Evolutionary conservation across 2,113 vertebrate genomes (phyloP).

Genomic region (Takifugu flavidus): DNA sequence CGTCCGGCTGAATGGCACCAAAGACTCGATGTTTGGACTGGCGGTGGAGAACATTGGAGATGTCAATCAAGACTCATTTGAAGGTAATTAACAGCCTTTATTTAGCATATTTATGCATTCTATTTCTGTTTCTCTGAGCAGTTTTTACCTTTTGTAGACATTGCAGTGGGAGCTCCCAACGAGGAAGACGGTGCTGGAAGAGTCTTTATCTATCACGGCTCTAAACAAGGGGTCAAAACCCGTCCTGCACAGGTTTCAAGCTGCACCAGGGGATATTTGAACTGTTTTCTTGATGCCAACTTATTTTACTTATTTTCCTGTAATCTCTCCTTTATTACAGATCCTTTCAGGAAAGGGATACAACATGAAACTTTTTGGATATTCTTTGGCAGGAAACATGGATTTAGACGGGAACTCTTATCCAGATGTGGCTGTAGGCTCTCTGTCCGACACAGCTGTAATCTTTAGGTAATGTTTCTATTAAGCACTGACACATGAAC

Average conservation of each 20-base stretch:
- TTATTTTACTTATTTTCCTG: background rate
- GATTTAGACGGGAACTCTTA: conserved; percentile 92
- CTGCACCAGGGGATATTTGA: too few relatives aligned
- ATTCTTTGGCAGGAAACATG: conserved; percentile 94
- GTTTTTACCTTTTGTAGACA: conserved; percentile 75
- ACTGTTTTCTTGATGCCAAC: background rate
- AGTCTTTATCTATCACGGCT: conserved; percentile 93
- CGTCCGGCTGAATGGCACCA: conserved; percentile 83
- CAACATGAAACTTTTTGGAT: conserved; percentile 83
- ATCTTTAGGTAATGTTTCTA: conserved; percentile 82
- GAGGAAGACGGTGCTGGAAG: conserved; percentile 82
- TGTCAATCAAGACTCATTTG: conserved; percentile 88
- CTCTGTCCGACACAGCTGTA: conserved; percentile 86
- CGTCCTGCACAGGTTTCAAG: conserved; percentile 80
- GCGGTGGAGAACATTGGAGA: conserved; percentile 92
- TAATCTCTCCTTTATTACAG: conserved; percentile 62
- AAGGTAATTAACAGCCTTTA: conserved; percentile 71
- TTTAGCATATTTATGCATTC: background rate
- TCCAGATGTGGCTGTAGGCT: conserved; percentile 92
- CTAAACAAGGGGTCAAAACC: conserved; percentile 81
- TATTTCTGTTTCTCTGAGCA: background rate
- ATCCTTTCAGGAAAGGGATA: conserved; percentile 81
- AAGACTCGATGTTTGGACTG: conserved; percentile 96
- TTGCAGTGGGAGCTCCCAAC: conserved; percentile 91
- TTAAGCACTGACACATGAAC: background rate